Conservation (phyloP, 92 coral and sea anemone genomes). For the Plumapathes pennacea region DNA sequence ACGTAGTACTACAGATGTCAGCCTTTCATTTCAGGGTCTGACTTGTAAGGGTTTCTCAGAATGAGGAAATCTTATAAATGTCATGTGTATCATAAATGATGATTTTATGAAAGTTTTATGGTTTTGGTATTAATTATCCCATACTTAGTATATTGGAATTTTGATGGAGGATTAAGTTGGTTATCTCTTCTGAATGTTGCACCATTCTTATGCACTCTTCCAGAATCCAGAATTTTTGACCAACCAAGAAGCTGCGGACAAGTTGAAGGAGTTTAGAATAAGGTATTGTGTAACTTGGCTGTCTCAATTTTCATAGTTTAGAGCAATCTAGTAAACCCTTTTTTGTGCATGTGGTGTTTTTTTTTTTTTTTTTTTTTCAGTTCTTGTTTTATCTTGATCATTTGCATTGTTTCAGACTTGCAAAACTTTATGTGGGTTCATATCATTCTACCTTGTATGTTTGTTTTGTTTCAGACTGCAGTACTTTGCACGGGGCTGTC, state of each 20-base stretch:
- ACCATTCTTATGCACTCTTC: too few species aligned
- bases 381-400: neutral
- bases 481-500: constrained; percentile 98
- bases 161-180: too few species aligned
- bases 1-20: too few species aligned
- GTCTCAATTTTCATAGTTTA: neutral
- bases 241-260: constrained; percentile 69
- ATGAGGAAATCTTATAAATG: too few species aligned
- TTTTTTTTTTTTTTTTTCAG: neutral
- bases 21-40: too few species aligned
- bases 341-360: neutral
- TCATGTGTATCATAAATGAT: too few species aligned
- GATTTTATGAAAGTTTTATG: too few species aligned
- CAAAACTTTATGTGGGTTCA: neutral
- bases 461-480: constrained; percentile 56
- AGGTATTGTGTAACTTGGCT: constrained; percentile 40
- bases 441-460: neutral
- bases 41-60: too few species aligned
- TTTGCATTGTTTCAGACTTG: neutral
- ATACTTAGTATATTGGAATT: too few species aligned
- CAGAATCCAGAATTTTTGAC: constrained; percentile 90
- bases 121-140: too few species aligned
- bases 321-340: too few species aligned
- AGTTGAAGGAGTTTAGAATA: constrained; percentile 83
- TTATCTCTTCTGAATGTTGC: too few species aligned